Evolutionary conservation across 1,140 invertebrate species (phyloP), one percentile per base, ranked within the genome.

Genomic region (Cotesia glomerata): DNA sequence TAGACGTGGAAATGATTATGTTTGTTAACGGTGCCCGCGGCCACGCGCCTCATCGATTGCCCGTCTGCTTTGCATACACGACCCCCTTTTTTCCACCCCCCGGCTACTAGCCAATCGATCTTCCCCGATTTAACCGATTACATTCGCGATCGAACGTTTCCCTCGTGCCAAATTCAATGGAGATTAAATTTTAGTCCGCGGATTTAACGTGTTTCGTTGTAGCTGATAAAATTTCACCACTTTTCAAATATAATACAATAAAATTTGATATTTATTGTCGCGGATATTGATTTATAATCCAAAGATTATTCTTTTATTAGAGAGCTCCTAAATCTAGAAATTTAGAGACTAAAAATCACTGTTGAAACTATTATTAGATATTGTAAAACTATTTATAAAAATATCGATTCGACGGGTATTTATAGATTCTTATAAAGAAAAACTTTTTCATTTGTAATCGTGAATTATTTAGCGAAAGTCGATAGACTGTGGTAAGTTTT

Each of bases 21-120:
- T 58, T 54, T 54, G 52, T 18, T 18, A n/a, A 54, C 5, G 52
- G 56, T 58, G 56, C 56, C 56, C 56, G 16, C 56, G 56, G 56
- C 56, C 16, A 62, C 59, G 59, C 59, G 59, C 59, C 14, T 62
- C 59, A 62, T 62, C 59, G 59, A 62, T 62, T 62, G 26, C 32
- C 35, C 14, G 26, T 62, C 32, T 16, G 7, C 32, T 26, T 34
- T 13, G 11, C 34, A 13, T 62, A 35, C 35, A 26, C 35, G 16
- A 16, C 18, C 5, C 5, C 16, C 56, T 26, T 18, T 58, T 58
- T 18, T 5, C 8, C 56, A 18, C 18, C 18, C 56, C 5, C 18
- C 9, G 1, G 5, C 18, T 26, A 14, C 52, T 5, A n/a, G 11
- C 16, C 16, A 14, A 14, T 18, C 16, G n/a, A 14, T 54, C 7